Base-by-base conservation (phyloP, 2,888 invertebrate species). In the Spatulosminthurus flaviceps region DNA sequence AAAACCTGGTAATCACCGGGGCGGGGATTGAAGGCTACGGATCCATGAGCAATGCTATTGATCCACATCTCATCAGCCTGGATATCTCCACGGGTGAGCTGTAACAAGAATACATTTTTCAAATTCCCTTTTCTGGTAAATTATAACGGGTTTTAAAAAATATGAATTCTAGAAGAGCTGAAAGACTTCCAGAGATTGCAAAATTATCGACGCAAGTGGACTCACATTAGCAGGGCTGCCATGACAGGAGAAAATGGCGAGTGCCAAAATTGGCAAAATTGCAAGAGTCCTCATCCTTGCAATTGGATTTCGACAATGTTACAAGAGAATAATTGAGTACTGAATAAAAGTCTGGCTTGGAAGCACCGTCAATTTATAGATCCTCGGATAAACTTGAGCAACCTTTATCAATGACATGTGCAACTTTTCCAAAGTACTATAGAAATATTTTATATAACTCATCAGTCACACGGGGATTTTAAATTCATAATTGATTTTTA, bases 61-160 rank as follows among this genome's bases (percentile, higher is more conserved):
- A 84, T 82, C 84, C 84, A 84, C 84, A 84, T 84, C 16, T 82
- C 82, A n/a, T 79, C 77, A 16, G 79, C 75, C 26, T 76, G 41
- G n/a, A 24, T 41, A 16, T 64, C 13, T 4, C 24, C 64, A 13
- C 64, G 64, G 9, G 22, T 64, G 64, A 11, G 11, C 64, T 64
- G 24, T 22, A 9, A 22, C 11, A 13, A n/a, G 5, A 61, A 7
- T 7, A n/a, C n/a, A n/a, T n/a, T n/a, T n/a, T n/a, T n/a, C n/a
- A n/a, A n/a, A n/a, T n/a, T n/a, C n/a, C n/a, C n/a, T n/a, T n/a
- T n/a, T n/a, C n/a, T n/a, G n/a, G n/a, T n/a, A n/a, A n/a, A n/a
- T n/a, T n/a, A n/a, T n/a, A n/a, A n/a, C n/a, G n/a, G n/a, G n/a
- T n/a, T 34, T 34, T 34, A 34, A 34, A 34, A 34, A 34, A 34